Evolutionary conservation across 2,797 vertebrate species (phyloP).

Genomic region (Limosa lapponica): DNA sequence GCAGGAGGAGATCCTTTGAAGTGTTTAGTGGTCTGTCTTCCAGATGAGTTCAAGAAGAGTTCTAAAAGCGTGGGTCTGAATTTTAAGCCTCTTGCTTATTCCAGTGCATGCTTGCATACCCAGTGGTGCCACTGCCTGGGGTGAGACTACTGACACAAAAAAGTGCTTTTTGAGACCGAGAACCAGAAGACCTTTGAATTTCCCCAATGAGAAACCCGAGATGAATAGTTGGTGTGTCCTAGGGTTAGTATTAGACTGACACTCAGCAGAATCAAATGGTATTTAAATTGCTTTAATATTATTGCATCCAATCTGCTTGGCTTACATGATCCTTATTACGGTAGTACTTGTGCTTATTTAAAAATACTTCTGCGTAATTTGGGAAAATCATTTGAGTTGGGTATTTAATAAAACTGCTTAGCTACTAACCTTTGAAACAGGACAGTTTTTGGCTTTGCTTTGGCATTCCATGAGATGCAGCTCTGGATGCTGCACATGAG

Average conservation of each 20-base stretch:
- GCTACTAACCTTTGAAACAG: neutral
- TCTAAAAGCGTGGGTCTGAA: neutral
- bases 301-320: neutral
- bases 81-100: neutral
- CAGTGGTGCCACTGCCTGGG: neutral
- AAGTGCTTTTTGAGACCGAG: neutral
- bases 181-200: neutral
- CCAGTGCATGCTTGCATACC: neutral
- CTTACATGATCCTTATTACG: neutral
- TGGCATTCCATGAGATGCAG: neutral
- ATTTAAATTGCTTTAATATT: constrained; percentile 24
- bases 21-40: constrained; percentile 11
- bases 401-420: neutral
- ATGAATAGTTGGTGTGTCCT: neutral
- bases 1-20: constrained; percentile 9
- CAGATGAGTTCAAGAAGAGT: constrained; percentile 35
- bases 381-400: neutral
- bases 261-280: neutral
- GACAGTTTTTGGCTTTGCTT: neutral
- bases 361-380: neutral
- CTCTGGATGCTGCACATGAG: neutral
- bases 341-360: neutral
- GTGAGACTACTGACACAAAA: neutral
- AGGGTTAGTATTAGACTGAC: neutral
- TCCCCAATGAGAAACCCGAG: neutral